phyloP scores from a whole-genome alignment of 2,888 invertebrate genomes.

The Luperina nickerlii region DNA sequence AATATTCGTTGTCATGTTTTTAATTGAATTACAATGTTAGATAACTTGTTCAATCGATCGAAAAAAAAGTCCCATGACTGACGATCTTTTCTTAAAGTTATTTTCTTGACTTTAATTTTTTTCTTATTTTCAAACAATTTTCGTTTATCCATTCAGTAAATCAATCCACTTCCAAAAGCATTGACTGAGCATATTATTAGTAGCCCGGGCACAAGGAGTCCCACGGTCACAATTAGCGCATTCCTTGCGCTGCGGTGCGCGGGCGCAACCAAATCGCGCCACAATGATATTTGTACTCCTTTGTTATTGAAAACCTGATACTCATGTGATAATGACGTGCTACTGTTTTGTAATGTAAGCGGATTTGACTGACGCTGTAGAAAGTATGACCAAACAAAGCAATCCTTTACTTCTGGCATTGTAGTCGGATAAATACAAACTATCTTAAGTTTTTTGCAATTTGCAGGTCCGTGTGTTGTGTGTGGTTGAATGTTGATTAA shows the following conservation, averaged over 20 bases:
- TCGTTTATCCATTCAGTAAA: neutral
- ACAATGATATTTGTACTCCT: conserved; percentile 63
- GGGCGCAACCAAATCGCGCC: conserved; percentile 53
- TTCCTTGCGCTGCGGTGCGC: conserved; percentile 44
- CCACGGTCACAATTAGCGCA: conserved; percentile 63
- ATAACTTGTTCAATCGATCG: neutral
- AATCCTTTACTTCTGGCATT: neutral
- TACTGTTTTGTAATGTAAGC: conserved; percentile 41
- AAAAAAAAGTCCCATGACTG: neutral
- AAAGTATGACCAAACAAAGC: conserved; percentile 17
- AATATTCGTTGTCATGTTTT: conserved; percentile 16
- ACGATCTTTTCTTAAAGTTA: neutral
- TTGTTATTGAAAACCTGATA: conserved; percentile 64
- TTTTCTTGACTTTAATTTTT: neutral
- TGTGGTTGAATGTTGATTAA: too few relatives aligned
- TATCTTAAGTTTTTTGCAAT: neutral
- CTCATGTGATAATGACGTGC: conserved; percentile 56
- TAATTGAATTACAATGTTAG: conserved; percentile 5
- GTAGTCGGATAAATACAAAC: neutral
- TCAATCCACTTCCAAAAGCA: neutral
- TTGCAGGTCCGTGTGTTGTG: too few relatives aligned
- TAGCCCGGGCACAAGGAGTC: conserved; percentile 30
- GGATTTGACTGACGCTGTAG: conserved; percentile 6
- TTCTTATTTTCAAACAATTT: neutral
- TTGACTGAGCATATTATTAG: neutral